A percentile compares a stretch with the other conserved stretches of the same genome.
phyloP scores from a whole-genome alignment of 2,113 vertebrate genomes.

The Oreocharis arfaki region DNA sequence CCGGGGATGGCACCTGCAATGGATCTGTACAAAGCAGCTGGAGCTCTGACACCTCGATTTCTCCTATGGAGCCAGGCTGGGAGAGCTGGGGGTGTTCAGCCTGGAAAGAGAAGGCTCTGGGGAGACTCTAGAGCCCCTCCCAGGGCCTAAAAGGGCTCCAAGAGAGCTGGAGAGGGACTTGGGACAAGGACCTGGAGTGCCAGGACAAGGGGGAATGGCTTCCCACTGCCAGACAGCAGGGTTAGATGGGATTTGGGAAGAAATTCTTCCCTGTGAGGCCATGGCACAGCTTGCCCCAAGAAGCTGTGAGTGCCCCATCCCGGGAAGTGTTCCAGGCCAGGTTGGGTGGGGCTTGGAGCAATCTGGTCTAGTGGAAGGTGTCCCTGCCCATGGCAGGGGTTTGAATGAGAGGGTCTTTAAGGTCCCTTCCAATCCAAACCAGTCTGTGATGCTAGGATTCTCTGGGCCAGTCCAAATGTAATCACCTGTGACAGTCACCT shows the following conservation, averaged over 20 bases:
- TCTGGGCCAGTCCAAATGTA: rapidly evolving
- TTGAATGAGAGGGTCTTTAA: background rate
- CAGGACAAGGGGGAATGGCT: background rate
- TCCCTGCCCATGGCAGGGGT: background rate
- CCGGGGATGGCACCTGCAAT: rapidly evolving
- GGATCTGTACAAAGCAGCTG: background rate
- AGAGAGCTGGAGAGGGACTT: background rate
- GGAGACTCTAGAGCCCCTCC: background rate
- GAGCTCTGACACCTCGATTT: background rate
- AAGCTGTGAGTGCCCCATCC: background rate
- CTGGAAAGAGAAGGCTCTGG: background rate
- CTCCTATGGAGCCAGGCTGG: background rate
- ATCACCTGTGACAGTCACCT: background rate
- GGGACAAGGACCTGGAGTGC: background rate
- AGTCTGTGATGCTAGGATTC: background rate
- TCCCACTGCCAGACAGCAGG: background rate
- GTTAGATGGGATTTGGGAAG: background rate
- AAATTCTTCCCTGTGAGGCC: background rate
- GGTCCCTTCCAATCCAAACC: background rate
- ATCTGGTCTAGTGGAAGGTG: background rate
- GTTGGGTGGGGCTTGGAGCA: background rate
- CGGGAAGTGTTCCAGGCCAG: background rate
- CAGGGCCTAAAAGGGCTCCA: background rate
- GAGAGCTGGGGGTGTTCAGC: background rate
- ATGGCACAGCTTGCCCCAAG: background rate